A percentile compares a stretch with the other conserved stretches of the same genome.
Conservation (phyloP, 1,140 invertebrate genomes). For the Brachionus angularis region DNA sequence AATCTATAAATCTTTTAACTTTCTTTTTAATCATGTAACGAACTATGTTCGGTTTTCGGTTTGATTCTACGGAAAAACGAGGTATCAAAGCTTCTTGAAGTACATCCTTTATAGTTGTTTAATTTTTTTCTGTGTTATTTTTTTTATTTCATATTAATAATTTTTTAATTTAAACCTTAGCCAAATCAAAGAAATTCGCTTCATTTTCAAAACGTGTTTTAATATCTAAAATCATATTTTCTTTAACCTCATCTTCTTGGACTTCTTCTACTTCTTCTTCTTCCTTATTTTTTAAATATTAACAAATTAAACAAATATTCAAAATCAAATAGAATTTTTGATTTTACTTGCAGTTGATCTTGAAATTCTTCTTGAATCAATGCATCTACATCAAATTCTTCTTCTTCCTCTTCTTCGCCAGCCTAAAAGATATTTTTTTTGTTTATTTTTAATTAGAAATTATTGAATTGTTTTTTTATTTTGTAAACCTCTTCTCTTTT, state of each 20-base stretch:
- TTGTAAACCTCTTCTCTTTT: constrained; percentile 34
- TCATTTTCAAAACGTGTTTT: constrained; percentile 48
- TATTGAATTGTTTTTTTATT: no score
- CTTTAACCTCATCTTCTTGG: constrained; percentile 56
- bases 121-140: background rate
- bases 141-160: background rate
- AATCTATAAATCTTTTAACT: constrained; percentile 51
- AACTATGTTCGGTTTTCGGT: constrained; percentile 54
- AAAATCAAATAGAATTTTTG: background rate
- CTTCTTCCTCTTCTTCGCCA: constrained; percentile 37
- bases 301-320: no score
- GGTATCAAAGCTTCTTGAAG: constrained; percentile 54
- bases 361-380: constrained; percentile 40
- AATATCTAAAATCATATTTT: constrained; percentile 56
- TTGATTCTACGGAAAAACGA: constrained; percentile 50
- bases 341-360: background rate
- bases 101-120: constrained; percentile 49
- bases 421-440: no score
- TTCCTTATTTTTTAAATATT: constrained; percentile 54
- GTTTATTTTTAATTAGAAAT: no score
- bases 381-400: constrained; percentile 43
- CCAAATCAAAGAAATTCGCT: constrained; percentile 52
- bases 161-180: constrained; percentile 49
- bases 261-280: constrained; percentile 58
- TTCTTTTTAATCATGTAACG: constrained; percentile 54